A percentile compares a stretch with the other conserved stretches of the same genome.
These are phyloP conservation scores for Ceratina japonica DNA, from an alignment of 1,140 invertebrate species.

Conservation along the genomic window DNA sequence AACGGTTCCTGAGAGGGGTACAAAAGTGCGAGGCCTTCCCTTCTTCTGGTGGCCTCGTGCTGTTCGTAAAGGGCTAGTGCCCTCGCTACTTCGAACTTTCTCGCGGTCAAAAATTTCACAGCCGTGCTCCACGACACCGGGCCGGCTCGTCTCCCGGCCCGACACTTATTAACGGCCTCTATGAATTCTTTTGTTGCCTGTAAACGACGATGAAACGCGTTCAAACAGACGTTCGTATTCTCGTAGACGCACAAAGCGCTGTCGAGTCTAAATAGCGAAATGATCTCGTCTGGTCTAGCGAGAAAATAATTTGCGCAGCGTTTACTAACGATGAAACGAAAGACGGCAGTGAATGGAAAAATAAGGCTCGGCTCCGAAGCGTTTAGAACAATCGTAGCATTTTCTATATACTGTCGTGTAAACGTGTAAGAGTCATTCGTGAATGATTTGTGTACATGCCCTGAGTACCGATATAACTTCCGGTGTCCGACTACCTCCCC, in stretches of 20 bases:
- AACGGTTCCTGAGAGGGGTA: slow-evolving; percentile 90
- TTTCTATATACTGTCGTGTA: slow-evolving; percentile 52
- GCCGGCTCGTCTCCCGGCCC: slow-evolving; percentile 81
- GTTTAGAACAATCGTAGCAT: slow-evolving; percentile 14
- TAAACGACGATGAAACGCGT: slow-evolving; percentile 61
- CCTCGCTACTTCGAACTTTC: slow-evolving; percentile 95
- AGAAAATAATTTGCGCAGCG: neutral
- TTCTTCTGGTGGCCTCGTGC: slow-evolving; percentile 92
- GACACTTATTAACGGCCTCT: slow-evolving; percentile 85
- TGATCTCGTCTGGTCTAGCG: no score
- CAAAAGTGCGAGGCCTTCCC: slow-evolving; percentile 91
- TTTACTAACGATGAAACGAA: neutral
- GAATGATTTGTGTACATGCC: slow-evolving; percentile 64
- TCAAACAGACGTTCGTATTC: neutral
- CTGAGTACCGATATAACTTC: slow-evolving; percentile 74
- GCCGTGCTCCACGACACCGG: slow-evolving; percentile 89
- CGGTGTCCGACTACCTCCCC: slow-evolving; percentile 68
- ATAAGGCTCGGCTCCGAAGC: neutral
- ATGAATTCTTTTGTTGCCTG: slow-evolving; percentile 90
- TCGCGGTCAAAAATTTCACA: slow-evolving; percentile 96
- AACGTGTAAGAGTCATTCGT: slow-evolving; percentile 57
- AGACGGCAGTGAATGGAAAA: slow-evolving; percentile 1
- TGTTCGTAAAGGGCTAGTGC: slow-evolving; percentile 93
- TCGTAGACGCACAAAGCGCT: no score
- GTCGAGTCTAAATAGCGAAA: no score